Base-by-base conservation (phyloP, 2,797 vertebrate genomes). In the Crenuchus spilurus region DNA sequence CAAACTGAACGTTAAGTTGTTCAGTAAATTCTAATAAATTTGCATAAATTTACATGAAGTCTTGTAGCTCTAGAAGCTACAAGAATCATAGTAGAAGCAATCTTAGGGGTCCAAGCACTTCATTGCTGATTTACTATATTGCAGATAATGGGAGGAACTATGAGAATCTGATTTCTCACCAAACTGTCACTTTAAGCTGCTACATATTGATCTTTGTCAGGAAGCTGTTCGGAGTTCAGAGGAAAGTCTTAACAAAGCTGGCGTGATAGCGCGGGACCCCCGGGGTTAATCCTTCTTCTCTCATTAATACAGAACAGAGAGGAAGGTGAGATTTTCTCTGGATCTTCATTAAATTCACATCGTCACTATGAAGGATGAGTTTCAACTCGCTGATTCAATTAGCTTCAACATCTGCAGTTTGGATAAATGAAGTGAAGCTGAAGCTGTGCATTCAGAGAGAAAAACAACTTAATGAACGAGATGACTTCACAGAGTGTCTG, bases 401-500 rank as follows among this genome's bases (percentile, higher is more conserved):
- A 42, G 22, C 35, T 42, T 62, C 20, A 41, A 42, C 60, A 62
- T 62, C 60, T 62, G 60, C 60, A 58, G 54, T 31, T 44, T 5
- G 14, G 54, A 44, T 42, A 70, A 20, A 30, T 14, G 67, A 57
- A 22, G 13, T 20, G 44, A 60, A 60, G 30, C 20, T 20, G 44
- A 60, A 60, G 30, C 54, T 10, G 0, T 44, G 52, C 51, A 35
- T 13, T 37, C 20, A 20, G 44, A 66, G 10, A 51, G 44, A 49
- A 20, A 49, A 20, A 66, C 22, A 35, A 28, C 10, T 33, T 35
- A 37, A 67, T 37, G 33, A 42, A 42, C 9, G 4, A 62, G 60
- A 42, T 9, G 57, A 37, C 58, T 39, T 61, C 13, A 2, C 20
- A 10, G 24, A 62, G 24, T 8, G 14, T 1, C 10, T 58, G 18